phyloP scores from a whole-genome alignment of 2,888 invertebrate species.

The Lucinisca nassula region DNA sequence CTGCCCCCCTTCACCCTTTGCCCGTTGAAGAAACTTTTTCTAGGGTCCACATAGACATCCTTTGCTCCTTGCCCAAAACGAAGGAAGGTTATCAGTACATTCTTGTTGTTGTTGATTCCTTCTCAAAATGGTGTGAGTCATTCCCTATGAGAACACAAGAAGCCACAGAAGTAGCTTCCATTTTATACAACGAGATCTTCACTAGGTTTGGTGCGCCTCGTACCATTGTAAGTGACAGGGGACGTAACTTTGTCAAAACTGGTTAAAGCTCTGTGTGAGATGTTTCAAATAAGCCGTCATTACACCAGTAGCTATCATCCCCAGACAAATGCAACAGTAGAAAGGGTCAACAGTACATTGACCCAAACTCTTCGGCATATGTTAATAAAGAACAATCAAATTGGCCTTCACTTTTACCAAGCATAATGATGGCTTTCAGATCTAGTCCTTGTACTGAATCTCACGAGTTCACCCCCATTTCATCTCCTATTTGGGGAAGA shows the following conservation, averaged over 20 bases:
- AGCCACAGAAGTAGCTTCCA: slow-evolving; percentile 44
- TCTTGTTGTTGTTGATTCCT: slow-evolving; percentile 43
- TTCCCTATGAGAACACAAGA: slow-evolving; percentile 55
- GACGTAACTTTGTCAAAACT: slow-evolving; percentile 51
- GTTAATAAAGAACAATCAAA: slow-evolving; percentile 28
- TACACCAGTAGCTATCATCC: neutral
- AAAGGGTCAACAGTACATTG: slow-evolving; percentile 29
- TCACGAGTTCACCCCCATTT: slow-evolving; percentile 11
- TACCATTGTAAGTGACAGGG: slow-evolving; percentile 40
- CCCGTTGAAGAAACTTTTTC: slow-evolving; percentile 12
- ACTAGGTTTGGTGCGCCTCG: slow-evolving; percentile 48
- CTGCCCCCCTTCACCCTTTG: slow-evolving; percentile 17
- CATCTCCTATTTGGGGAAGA: slow-evolving; percentile 34
- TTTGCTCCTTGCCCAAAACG: slow-evolving; percentile 48
- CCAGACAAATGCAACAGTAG: neutral
- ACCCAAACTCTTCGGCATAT: slow-evolving; percentile 14
- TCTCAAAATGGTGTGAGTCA: slow-evolving; percentile 41
- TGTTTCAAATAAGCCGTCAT: slow-evolving; percentile 17
- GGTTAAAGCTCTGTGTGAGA: slow-evolving; percentile 38
- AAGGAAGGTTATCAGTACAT: slow-evolving; percentile 45
- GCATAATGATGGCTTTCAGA: slow-evolving; percentile 45
- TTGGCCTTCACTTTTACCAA: slow-evolving; percentile 38
- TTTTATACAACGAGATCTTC: slow-evolving; percentile 42
- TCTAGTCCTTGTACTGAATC: slow-evolving; percentile 15
- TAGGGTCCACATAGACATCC: slow-evolving; percentile 30